Conservation (phyloP, 2,888 invertebrate genomes). For the Nemapogon koenigi region DNA sequence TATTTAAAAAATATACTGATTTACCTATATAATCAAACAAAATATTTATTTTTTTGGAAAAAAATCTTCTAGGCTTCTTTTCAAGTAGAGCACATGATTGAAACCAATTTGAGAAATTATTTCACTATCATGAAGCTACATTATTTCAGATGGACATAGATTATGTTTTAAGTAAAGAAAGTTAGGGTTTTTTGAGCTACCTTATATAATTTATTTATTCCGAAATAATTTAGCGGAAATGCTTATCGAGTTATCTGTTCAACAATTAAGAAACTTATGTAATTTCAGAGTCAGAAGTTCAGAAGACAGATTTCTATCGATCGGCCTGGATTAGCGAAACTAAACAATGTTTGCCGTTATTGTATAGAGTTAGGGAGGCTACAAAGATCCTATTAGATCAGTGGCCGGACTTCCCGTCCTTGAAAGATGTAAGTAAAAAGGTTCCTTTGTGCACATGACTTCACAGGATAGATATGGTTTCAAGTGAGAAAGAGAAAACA, state of each 20-base stretch:
- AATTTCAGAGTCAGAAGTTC: conserved; percentile 26
- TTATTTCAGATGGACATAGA: too few relatives aligned
- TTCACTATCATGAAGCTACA: too few relatives aligned
- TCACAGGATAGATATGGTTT: too few relatives aligned
- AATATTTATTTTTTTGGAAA: too few relatives aligned
- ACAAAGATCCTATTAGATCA: conserved; percentile 71
- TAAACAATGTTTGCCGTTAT: conserved; percentile 71
- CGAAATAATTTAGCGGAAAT: conserved; percentile 12
- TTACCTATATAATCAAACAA: too few relatives aligned
- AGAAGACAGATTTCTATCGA: conserved; percentile 77
- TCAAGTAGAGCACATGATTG: too few relatives aligned
- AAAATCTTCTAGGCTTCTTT: too few relatives aligned
- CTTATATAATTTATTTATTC: conserved; percentile 2
- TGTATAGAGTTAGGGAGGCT: conserved; percentile 69
- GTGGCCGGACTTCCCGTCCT: conserved; percentile 91
- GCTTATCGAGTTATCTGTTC: not conserved
- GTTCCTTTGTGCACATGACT: too few relatives aligned
- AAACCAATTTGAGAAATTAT: too few relatives aligned
- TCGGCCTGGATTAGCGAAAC: conserved; percentile 83
- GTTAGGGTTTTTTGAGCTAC: conserved; percentile 14
- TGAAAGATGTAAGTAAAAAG: conserved; percentile 73
- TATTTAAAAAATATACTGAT: too few relatives aligned
- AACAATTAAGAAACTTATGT: not conserved
- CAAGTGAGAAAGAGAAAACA: too few relatives aligned
- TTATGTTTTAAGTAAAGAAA: not conserved